Conservation (phyloP, 37 sponge, comb jelly and placozoan species). For the Diacarnus erythraeanus region DNA sequence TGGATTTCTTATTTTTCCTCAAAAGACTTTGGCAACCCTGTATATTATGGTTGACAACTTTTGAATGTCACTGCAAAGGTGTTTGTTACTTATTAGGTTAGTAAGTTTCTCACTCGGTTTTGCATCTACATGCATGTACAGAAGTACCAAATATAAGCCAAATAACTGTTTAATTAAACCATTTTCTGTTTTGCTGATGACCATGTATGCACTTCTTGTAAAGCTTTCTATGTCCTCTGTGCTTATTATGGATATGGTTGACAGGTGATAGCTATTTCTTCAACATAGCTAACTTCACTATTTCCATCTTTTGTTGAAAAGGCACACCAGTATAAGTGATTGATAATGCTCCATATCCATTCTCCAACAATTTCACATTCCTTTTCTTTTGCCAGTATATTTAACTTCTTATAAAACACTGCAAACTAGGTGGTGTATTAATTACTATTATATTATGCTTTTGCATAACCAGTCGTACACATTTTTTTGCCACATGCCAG, state of each 20-base stretch:
- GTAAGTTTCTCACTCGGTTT: not conserved
- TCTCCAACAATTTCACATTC: conserved; percentile 44
- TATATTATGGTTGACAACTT: not conserved
- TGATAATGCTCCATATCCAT: conserved; percentile 42
- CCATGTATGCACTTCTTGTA: conserved; percentile 21
- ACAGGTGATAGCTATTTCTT: not conserved
- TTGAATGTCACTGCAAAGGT: not conserved
- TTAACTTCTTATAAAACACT: conserved; percentile 28
- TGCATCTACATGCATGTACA: not conserved
- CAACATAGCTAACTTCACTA: not conserved
- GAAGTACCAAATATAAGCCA: not conserved
- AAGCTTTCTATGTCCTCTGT: not conserved
- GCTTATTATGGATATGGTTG: conserved; percentile 58
- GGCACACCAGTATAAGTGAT: conserved; percentile 63
- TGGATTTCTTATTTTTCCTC: too few relatives aligned
- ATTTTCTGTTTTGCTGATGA: conserved; percentile 22
- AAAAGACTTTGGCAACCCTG: too few relatives aligned
- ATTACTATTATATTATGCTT: too few relatives aligned
- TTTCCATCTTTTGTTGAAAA: conserved; percentile 4
- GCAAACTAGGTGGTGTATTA: too few relatives aligned
- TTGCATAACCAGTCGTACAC: too few relatives aligned
- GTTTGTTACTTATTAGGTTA: not conserved
- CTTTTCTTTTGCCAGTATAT: conserved; percentile 24
- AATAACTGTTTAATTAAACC: conserved; percentile 40
- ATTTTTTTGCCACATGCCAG: too few relatives aligned